Evolutionary conservation across 2,888 invertebrate species (phyloP), one percentile per base, ranked within the genome.

Genomic region (Halictus quadricinctus): DNA sequence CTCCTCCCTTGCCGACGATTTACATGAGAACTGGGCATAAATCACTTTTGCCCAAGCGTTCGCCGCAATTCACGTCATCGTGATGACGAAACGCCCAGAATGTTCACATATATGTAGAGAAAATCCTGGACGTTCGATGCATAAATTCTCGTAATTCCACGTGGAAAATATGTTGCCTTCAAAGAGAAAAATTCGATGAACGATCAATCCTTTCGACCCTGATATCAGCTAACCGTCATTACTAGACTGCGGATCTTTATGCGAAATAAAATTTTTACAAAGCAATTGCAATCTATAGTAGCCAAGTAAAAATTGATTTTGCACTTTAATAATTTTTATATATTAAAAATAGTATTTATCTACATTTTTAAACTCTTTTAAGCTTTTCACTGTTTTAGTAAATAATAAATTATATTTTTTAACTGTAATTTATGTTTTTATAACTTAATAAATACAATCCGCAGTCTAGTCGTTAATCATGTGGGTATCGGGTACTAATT

Each of bases 11-110:
- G 64, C 79, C 73, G 69, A 50, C 81, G 78, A 58, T 76, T 81
- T 85, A 86, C 86, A 83, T 54, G 74, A 81, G 69, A 82, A 87
- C 79, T 79, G 70, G 72, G 85, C 86, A 88, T 90, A 90, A 90
- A 90, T 90, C 88, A 90, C 87, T 87, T 88, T 78, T 84, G 84
- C 86, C 83, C 87, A 74, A 79, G 76, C 82, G 82, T 85, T 76
- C 74, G 81, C 85, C 87, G 87, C 88, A 87, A 90, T 90, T 89
- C 90, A 88, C 87, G 90, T 87, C 90, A 85, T 84, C 88, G 76
- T 74, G 79, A 89, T 90, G 90, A 89, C 89, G 89, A 84, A 90
- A 90, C 81, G 84, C 88, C 86, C 12, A 48, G 84, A 88, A 86
- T 76, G 72, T 88, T 75, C 82, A 73, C 36, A 18, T 18, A 58